Evolutionary conservation across 2,113 vertebrate species (phyloP), one percentile per base, ranked within the genome.

Genomic region (Semnornis frantzii): DNA sequence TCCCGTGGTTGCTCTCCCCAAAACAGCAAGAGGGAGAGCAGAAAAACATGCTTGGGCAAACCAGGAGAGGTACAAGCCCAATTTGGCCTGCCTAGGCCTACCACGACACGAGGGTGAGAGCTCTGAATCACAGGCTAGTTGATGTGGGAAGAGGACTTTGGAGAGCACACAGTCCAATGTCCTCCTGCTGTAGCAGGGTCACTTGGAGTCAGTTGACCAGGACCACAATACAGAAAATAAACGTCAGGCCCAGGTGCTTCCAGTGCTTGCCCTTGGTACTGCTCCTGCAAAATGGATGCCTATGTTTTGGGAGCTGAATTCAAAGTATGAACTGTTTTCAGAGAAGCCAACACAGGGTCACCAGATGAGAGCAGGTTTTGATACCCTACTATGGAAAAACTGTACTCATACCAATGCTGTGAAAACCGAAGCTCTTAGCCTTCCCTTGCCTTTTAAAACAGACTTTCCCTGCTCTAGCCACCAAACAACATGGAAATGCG

Each of bases 191-290:
- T n/a, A n/a, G n/a, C n/a, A n/a, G n/a, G n/a, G n/a, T n/a, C n/a
- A n/a, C n/a, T n/a, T n/a, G n/a, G n/a, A n/a, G n/a, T n/a, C n/a
- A n/a, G n/a, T n/a, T n/a, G n/a, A n/a, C n/a, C 19, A 20, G 37
- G 37, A 31, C 2, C 1, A 2, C 19, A 24, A 33, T 7, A 31
- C 1, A 1, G 24, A 23, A 30, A 5, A 10, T 3, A 28, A 10
- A 17, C 12, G 28, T 21, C 9, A 33, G 60, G 18, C n/a, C 68
- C 27, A 25, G 23, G 12, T 0, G 0, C 31, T 73, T 34, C 28
- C 58, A 27, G 24, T 14, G 8, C 50, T 76, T 46, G 25, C 3
- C 16, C 31, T 4, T 4, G 6, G 44, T n/a, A 28, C 37, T 65
- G 64, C 20, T 70, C 44, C 58, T 3, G 0, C 10, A 6, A 70